Conservation (phyloP, 2,888 invertebrate species). For the Lissonota sp. region DNA sequence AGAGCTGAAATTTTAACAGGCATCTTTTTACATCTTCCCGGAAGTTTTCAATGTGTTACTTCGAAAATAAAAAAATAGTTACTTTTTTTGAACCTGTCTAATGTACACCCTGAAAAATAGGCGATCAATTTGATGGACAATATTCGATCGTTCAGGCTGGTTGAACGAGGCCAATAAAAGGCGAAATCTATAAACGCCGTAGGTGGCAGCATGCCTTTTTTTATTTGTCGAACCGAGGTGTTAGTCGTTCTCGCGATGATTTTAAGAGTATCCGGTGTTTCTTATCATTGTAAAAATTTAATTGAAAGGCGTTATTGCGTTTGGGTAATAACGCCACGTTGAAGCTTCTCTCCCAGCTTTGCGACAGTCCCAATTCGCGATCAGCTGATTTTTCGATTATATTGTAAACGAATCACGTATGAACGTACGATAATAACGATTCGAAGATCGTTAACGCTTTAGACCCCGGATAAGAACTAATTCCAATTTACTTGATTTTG, state of each 20-base stretch:
- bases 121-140: conserved; percentile 45
- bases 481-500: no score
- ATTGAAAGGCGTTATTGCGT: conserved; percentile 67
- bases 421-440: conserved; percentile 33
- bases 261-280: conserved; percentile 52
- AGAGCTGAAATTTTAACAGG: neutral
- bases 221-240: conserved; percentile 18
- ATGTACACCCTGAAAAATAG: conserved; percentile 25
- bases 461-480: neutral
- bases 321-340: conserved; percentile 55
- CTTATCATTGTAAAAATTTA: conserved; percentile 68
- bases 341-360: conserved; percentile 27
- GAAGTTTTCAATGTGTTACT: no score
- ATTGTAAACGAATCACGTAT: conserved; percentile 34
- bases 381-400: conserved; percentile 33
- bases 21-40: conserved; percentile 5
- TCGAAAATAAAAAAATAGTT: no score
- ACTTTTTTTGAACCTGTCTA: no score
- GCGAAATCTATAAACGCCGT: conserved; percentile 54
- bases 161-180: conserved; percentile 52
- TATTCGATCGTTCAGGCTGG: conserved; percentile 48
- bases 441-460: conserved; percentile 21
- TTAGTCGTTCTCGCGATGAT: conserved; percentile 54
- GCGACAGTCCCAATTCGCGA: conserved; percentile 2
- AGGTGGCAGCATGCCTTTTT: conserved; percentile 28